A percentile compares a stretch with the other conserved stretches of the same genome.
Conservation (phyloP, 2,797 vertebrate species). For the Nothura maculosa region DNA sequence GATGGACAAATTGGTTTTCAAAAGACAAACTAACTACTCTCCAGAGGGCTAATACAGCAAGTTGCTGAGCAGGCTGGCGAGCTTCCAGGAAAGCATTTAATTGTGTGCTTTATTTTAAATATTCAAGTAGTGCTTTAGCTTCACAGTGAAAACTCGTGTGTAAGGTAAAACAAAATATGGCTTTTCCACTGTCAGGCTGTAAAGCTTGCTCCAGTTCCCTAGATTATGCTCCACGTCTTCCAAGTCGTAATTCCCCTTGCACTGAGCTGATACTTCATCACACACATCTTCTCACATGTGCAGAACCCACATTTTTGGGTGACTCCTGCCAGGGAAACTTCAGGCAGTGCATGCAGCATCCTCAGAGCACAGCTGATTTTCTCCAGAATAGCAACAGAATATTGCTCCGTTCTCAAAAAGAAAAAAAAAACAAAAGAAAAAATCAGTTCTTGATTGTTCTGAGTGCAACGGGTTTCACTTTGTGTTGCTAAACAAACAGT, state of each 20-base stretch:
- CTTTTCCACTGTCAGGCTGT: background rate
- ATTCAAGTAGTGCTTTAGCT: background rate
- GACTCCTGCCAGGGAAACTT: rapidly evolving
- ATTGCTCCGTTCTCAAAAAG: background rate
- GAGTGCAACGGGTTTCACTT: background rate
- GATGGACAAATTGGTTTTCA: conserved; percentile 52
- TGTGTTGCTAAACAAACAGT: background rate
- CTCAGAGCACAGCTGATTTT: background rate
- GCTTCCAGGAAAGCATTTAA: conserved; percentile 37
- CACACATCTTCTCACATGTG: background rate
- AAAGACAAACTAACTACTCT: conserved; percentile 49
- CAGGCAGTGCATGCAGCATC: background rate
- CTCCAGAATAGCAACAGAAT: background rate
- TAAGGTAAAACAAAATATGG: background rate
- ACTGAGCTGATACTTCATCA: background rate
- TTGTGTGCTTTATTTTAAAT: conserved; percentile 34
- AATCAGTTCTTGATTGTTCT: background rate
- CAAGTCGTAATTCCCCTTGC: background rate
- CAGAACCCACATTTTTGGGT: background rate
- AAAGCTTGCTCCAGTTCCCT: background rate
- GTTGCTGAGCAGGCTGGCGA: conserved; percentile 27
- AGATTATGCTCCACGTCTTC: background rate
- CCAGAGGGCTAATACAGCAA: conserved; percentile 20
- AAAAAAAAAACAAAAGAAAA: background rate
- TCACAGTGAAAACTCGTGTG: background rate